Conservation (phyloP, 1,140 invertebrate genomes). For the Apocrypta bakeri region DNA sequence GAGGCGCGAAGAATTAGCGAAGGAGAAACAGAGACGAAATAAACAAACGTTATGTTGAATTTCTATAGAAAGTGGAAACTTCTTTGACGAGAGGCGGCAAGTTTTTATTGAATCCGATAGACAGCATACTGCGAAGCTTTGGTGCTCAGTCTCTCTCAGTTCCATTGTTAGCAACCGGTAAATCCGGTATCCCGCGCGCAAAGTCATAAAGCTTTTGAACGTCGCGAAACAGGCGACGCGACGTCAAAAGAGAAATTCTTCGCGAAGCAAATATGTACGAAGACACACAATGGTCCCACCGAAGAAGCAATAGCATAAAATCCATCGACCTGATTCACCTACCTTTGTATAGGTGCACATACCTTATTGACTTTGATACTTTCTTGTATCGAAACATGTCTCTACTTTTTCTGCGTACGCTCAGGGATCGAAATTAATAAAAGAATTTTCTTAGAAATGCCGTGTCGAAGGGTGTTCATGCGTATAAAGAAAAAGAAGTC, state of each 20-base stretch:
- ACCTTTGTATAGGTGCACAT: not conserved
- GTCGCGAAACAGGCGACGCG: not conserved
- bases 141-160: not conserved
- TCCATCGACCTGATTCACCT: not conserved
- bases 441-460: not conserved
- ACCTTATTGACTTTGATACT: not conserved
- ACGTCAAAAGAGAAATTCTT: constrained; percentile 21
- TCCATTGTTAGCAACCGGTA: constrained; percentile 17
- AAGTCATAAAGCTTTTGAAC: constrained; percentile 35
- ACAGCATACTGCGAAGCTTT: constrained; percentile 4
- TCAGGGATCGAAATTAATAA: not conserved
- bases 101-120: constrained; percentile 27
- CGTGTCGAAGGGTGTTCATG: not conserved
- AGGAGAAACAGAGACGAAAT: not conserved
- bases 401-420: not conserved
- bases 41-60: not conserved
- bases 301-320: not conserved
- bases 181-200: not conserved
- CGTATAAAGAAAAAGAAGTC: not conserved
- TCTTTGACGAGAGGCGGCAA: not conserved
- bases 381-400: not conserved
- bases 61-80: constrained; percentile 29
- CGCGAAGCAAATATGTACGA: constrained; percentile 26
- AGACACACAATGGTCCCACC: not conserved
- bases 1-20: not conserved